Conservation (phyloP, 2,797 vertebrate genomes). For the Pristis pectinata region DNA sequence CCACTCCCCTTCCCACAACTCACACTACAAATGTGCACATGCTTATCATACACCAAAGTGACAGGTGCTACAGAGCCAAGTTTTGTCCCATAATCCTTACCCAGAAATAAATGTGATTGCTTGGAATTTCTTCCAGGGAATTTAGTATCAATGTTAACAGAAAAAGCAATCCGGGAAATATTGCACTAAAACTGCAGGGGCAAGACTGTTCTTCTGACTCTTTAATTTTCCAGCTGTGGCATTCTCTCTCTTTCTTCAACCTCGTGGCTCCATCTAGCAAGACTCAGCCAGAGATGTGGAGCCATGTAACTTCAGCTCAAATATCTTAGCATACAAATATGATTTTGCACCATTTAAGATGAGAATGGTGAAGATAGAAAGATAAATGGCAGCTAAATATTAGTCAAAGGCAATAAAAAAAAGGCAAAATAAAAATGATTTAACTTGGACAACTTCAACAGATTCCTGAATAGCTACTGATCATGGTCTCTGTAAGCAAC, state of each 20-base stretch:
- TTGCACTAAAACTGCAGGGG: neutral
- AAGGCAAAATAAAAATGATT: neutral
- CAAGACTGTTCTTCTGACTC: neutral
- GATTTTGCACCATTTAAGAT: neutral
- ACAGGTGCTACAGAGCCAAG: neutral
- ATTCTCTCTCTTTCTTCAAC: neutral
- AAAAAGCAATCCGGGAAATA: neutral
- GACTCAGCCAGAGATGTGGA: neutral
- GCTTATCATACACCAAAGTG: neutral
- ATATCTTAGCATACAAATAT: neutral
- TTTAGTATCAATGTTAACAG: neutral
- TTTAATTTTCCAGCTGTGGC: neutral
- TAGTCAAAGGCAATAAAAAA: neutral
- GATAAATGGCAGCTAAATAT: neutral
- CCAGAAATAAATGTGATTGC: neutral
- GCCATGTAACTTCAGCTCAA: neutral
- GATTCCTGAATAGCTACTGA: neutral
- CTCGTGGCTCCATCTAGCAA: neutral
- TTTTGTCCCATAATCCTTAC: too few species aligned
- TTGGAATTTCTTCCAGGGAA: neutral
- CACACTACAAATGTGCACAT: neutral
- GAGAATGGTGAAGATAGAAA: neutral
- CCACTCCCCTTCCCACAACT: too few species aligned
- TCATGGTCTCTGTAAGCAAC: neutral
- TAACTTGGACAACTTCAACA: neutral